Percentiles rank a stretch among this genome's conserved stretches.
Evolutionary conservation across 2,888 invertebrate genomes (phyloP).

Genomic region (Crocallis elinguaria): DNA sequence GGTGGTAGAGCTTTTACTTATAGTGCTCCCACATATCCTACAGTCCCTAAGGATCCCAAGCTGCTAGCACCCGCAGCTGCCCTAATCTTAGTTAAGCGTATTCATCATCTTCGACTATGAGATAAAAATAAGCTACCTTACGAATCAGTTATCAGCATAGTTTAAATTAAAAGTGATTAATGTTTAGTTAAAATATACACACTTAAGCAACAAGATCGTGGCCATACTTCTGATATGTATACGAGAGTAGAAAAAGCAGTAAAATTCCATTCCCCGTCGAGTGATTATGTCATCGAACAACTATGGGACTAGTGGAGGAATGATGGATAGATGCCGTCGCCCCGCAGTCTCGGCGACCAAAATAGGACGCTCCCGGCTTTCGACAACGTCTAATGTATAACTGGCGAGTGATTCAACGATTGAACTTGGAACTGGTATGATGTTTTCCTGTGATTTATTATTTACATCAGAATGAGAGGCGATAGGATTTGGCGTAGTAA

Average conservation of each 20-base stretch:
- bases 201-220: neutral
- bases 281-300: conserved; percentile 15
- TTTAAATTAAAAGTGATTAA: no score
- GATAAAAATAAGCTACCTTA: no score
- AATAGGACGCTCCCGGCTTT: conserved; percentile 7
- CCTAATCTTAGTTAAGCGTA: no score
- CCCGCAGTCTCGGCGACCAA: conserved; percentile 17
- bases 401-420: neutral
- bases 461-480: neutral
- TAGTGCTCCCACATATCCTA: no score
- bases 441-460: neutral
- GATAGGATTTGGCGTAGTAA: neutral
- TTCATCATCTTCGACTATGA: no score
- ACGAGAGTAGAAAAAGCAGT: conserved; percentile 6
- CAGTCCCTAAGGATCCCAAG: no score
- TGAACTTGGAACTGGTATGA: neutral
- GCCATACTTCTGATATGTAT: no score
- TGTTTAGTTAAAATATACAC: no score
- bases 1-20: no score
- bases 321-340: conserved; percentile 11
- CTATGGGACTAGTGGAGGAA: neutral
- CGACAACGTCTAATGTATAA: neutral
- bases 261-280: conserved; percentile 1
- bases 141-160: no score
- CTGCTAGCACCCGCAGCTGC: no score